Conservation (phyloP, 2,113 vertebrate species). For the Carassius auratus region DNA sequence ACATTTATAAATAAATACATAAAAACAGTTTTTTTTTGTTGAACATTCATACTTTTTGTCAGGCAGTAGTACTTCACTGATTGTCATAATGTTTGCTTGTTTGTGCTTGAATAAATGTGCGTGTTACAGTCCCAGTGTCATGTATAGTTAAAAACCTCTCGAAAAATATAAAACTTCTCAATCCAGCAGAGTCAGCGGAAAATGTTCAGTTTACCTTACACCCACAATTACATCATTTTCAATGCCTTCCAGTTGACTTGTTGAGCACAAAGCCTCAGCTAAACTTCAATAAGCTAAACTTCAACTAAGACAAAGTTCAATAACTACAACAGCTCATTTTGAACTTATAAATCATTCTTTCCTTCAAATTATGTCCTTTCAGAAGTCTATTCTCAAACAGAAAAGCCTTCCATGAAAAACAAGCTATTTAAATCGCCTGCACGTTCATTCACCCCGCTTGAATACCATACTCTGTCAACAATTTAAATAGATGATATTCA, state of each 20-base stretch:
- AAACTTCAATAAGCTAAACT: slow-evolving; percentile 18
- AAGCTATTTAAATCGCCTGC: neutral
- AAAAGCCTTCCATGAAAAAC: slow-evolving; percentile 1
- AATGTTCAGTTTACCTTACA: neutral
- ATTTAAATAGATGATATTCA: neutral
- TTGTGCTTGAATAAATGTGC: neutral
- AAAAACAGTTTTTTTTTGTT: no score
- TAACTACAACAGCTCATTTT: neutral
- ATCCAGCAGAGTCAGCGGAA: neutral
- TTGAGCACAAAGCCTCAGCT: slow-evolving; percentile 20
- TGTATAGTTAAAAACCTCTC: neutral
- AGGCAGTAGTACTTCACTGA: neutral
- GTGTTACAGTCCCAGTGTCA: neutral
- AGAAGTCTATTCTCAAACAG: slow-evolving; percentile 5
- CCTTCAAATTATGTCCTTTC: neutral
- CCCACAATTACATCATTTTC: slow-evolving; percentile 18
- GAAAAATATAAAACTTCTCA: neutral
- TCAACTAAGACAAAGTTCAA: slow-evolving; percentile 14
- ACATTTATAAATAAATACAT: neutral
- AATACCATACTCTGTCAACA: no score
- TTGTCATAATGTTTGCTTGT: neutral
- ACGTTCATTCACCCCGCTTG: neutral
- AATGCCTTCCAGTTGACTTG: slow-evolving; percentile 9
- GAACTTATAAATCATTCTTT: slow-evolving; percentile 13
- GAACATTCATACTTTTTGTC: neutral